These are phyloP conservation scores for Origma solitaria DNA, from an alignment of 2,113 vertebrate species.

Conservation along the genomic window DNA sequence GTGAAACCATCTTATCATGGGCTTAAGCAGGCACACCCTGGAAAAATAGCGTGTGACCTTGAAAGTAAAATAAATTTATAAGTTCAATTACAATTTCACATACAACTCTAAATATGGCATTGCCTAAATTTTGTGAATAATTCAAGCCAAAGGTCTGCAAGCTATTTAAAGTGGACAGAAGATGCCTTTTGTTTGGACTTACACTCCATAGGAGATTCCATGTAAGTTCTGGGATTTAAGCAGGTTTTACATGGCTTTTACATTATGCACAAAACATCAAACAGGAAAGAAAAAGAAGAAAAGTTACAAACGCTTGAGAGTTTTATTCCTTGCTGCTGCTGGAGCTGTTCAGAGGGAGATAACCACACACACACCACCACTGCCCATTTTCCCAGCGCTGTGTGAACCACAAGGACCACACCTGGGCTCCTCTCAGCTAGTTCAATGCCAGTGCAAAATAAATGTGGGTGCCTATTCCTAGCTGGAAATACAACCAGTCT, in stretches of 20 bases:
- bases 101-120: neutral
- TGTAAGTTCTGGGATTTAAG: neutral
- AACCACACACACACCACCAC: neutral
- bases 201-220: neutral
- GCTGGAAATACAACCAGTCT: neutral
- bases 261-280: neutral
- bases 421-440: neutral
- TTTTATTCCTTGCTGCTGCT: neutral
- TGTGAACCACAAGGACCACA: fast-evolving
- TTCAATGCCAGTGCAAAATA: neutral
- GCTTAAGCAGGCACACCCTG: constrained; percentile 37
- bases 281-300: neutral
- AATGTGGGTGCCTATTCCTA: neutral
- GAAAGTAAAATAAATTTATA: constrained; percentile 30
- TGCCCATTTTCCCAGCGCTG: neutral
- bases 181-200: neutral
- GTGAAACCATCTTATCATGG: constrained; percentile 4
- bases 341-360: neutral
- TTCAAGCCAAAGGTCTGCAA: neutral
- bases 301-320: neutral
- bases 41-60: constrained; percentile 6
- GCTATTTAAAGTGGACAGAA: neutral
- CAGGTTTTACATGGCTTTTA: neutral
- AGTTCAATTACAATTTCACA: neutral
- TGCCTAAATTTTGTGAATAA: neutral